These are phyloP conservation scores for Xyliphius kryptos DNA, from an alignment of 2,113 vertebrate species.

Conservation along the genomic window DNA sequence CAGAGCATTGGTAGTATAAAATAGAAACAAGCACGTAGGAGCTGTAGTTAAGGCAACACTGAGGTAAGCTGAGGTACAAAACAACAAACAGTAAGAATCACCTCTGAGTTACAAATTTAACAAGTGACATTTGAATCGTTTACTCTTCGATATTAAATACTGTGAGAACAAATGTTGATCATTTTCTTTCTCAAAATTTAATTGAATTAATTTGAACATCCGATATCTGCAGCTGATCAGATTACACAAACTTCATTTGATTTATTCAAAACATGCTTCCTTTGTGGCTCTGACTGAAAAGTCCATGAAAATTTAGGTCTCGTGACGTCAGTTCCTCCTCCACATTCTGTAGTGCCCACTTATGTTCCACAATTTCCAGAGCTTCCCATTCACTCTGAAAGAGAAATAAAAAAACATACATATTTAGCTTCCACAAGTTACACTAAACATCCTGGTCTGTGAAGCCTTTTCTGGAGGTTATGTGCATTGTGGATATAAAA, in stretches of 20 bases:
- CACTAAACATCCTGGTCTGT: no score
- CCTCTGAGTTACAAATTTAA: neutral
- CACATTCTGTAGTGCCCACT: constrained; percentile 73
- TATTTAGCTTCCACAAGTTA: no score
- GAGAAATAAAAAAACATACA: neutral
- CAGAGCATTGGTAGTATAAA: no score
- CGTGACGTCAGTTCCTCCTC: constrained; percentile 71
- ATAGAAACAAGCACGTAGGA: neutral
- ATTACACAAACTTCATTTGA: neutral
- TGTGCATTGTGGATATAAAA: no score
- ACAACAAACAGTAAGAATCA: neutral
- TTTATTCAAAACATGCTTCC: constrained; percentile 39
- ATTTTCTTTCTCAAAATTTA: no score
- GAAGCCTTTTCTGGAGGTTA: no score
- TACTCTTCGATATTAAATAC: no score
- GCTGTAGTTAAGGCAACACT: neutral
- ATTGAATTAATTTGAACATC: no score
- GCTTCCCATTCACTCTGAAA: constrained; percentile 79
- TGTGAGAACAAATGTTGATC: no score
- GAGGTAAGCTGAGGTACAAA: constrained; percentile 1
- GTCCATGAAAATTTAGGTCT: constrained; percentile 61
- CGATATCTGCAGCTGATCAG: no score
- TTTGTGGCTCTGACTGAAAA: constrained; percentile 53
- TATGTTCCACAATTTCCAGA: constrained; percentile 73
- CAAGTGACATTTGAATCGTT: no score